Conservation (phyloP, 2,797 vertebrate genomes). For the Monodelphis domestica region DNA sequence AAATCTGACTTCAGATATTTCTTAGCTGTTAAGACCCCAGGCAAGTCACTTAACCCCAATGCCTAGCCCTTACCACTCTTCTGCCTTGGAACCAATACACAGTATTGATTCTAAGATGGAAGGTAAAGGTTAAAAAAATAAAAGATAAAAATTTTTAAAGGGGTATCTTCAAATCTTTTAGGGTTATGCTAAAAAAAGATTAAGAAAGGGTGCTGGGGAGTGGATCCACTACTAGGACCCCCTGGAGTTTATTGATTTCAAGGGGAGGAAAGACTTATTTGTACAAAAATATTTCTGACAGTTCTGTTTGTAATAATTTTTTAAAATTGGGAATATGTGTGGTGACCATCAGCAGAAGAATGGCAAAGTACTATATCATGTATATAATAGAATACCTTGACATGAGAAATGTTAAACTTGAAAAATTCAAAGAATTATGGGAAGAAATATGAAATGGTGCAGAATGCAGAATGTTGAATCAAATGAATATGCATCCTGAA, state of each 20-base stretch:
- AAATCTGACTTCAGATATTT: too few species aligned
- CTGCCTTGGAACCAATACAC: too few species aligned
- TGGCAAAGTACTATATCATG: neutral
- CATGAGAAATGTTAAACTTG: neutral
- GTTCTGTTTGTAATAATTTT: neutral
- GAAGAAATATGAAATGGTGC: neutral
- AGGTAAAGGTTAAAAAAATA: too few species aligned
- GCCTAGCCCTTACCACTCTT: too few species aligned
- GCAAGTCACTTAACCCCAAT: too few species aligned
- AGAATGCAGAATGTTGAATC: neutral
- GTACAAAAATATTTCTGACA: neutral
- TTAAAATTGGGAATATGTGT: neutral
- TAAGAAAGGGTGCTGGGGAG: neutral
- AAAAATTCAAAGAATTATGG: neutral
- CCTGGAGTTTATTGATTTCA: neutral
- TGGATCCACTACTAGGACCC: neutral
- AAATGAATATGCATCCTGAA: neutral
- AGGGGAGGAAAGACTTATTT: neutral
- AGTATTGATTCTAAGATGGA: too few species aligned
- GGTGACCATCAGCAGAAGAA: neutral
- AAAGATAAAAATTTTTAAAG: too few species aligned
- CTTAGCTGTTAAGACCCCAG: too few species aligned
- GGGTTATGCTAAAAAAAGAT: constrained; percentile 53
- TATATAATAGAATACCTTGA: neutral
- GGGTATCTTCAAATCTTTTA: neutral